These are phyloP conservation scores for Apocheima hispidaria DNA, from an alignment of 2,888 invertebrate species.

Conservation along the genomic window DNA sequence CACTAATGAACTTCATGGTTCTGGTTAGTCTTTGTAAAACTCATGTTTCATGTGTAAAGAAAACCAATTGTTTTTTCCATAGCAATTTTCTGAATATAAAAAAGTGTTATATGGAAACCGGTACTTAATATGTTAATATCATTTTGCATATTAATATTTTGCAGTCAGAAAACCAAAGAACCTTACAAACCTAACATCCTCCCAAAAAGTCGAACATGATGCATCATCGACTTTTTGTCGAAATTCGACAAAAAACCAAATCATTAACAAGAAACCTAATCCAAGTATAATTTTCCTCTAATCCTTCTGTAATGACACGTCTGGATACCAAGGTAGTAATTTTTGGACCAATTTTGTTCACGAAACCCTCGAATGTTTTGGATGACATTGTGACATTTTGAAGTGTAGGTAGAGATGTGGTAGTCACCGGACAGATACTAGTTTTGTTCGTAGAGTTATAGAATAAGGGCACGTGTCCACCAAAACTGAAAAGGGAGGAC, in stretches of 20 bases:
- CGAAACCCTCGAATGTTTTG: constrained; percentile 23
- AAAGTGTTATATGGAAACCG: too few species aligned
- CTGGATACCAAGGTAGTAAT: constrained; percentile 43
- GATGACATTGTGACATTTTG: constrained; percentile 39
- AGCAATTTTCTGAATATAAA: too few species aligned
- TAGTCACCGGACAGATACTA: background rate
- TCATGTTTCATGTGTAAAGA: too few species aligned
- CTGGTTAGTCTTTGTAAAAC: too few species aligned
- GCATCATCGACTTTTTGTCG: constrained; percentile 47
- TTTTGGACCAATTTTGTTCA: constrained; percentile 40
- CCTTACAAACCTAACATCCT: constrained; percentile 40
- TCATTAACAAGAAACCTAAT: constrained; percentile 65
- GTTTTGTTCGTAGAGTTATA: too few species aligned
- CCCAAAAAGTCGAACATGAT: constrained; percentile 50
- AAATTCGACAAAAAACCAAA: constrained; percentile 36
- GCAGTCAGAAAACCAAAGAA: background rate
- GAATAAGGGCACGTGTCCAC: too few species aligned
- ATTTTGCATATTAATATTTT: background rate
- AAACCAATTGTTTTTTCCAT: too few species aligned
- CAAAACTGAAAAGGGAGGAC: too few species aligned
- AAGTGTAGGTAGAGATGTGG: too few species aligned
- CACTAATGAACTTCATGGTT: too few species aligned
- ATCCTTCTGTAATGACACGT: constrained; percentile 72
- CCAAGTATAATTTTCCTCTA: constrained; percentile 63
- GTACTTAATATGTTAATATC: background rate